Conservation (phyloP, 1,140 invertebrate genomes). For the Phthorimaea operculella region DNA sequence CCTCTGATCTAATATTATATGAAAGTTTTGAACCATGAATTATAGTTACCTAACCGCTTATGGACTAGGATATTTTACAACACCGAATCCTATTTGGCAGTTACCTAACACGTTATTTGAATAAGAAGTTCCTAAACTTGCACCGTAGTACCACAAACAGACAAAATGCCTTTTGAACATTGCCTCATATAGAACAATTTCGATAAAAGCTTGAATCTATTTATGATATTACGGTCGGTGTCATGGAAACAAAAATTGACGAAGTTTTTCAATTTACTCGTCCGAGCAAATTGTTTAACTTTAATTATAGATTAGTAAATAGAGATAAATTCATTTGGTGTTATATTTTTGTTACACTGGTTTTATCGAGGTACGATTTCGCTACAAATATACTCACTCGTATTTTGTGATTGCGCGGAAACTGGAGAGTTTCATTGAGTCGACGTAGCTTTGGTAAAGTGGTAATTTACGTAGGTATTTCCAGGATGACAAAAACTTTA, state of each 20-base stretch:
- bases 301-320: too few relatives aligned
- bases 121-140: constrained; percentile 19
- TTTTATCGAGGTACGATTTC: background rate
- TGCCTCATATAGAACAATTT: too few relatives aligned
- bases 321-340: constrained; percentile 2
- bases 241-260: constrained; percentile 46
- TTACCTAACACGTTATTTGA: constrained; percentile 46
- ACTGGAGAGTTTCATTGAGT: too few relatives aligned
- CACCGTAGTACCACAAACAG: constrained; percentile 8
- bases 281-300: background rate
- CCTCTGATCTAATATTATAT: constrained; percentile 36
- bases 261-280: constrained; percentile 20
- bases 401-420: too few relatives aligned
- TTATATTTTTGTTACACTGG: background rate
- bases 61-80: constrained; percentile 54
- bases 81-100: constrained; percentile 61
- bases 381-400: background rate
- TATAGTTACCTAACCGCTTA: constrained; percentile 42
- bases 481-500: constrained; percentile 8
- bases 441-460: too few relatives aligned
- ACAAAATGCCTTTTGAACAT: background rate
- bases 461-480: background rate
- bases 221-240: constrained; percentile 11
- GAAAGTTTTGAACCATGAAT: constrained; percentile 39
- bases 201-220: too few relatives aligned